Percentiles rank a stretch among this genome's conserved stretches.
phyloP scores from a whole-genome alignment of 2,888 invertebrate genomes.

The Phrixothrix hirtus region DNA sequence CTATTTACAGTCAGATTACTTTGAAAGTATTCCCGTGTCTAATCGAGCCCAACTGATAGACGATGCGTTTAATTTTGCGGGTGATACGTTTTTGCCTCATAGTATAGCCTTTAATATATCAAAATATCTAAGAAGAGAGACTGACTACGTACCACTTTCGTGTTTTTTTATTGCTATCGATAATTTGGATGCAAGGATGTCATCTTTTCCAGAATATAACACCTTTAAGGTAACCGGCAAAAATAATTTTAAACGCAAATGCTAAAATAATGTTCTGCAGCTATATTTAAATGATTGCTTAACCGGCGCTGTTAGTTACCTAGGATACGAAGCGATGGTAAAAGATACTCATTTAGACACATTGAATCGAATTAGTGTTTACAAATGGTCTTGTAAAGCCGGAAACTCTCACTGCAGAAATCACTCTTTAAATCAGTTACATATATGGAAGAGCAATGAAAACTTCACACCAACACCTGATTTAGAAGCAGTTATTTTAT shows the following conservation, averaged over 20 bases:
- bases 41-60: slow-evolving; percentile 2
- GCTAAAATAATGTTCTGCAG: too few species aligned
- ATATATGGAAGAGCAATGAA: not conserved
- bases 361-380: not conserved
- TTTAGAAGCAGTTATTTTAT: not conserved
- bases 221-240: slow-evolving; percentile 1
- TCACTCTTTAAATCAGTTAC: slow-evolving; percentile 1
- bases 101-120: not conserved
- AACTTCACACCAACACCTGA: not conserved
- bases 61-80: slow-evolving; percentile 1
- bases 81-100: not conserved
- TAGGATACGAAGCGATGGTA: slow-evolving; percentile 49
- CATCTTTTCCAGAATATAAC: not conserved
- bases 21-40: slow-evolving; percentile 34
- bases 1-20: not conserved
- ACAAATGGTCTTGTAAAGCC: not conserved
- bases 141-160: not conserved
- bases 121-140: not conserved
- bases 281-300: not conserved
- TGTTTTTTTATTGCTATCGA: not conserved
- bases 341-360: slow-evolving; percentile 2
- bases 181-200: not conserved
- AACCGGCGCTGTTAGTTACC: not conserved
- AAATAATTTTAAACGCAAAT: too few species aligned
- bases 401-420: not conserved